phyloP scores from a whole-genome alignment of 2,797 vertebrate genomes.

The Danio jaintianensis region DNA sequence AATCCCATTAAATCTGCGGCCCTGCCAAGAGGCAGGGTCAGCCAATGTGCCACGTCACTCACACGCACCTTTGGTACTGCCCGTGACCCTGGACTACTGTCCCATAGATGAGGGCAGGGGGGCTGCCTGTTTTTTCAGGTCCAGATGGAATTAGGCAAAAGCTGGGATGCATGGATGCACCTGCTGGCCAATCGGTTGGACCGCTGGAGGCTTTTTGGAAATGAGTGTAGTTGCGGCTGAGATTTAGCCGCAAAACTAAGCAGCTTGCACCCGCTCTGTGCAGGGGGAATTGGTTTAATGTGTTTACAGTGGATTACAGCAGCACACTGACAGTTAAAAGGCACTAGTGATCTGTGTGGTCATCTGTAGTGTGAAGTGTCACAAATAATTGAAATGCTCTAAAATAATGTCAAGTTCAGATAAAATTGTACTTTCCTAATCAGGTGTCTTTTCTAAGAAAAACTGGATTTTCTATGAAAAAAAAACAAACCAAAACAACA shows the following conservation, averaged over 20 bases:
- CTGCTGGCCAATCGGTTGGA: constrained; percentile 54
- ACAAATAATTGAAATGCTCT: constrained; percentile 33
- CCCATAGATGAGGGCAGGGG: not conserved
- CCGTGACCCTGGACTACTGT: constrained; percentile 64
- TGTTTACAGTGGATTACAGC: constrained; percentile 78
- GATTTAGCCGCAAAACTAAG: constrained; percentile 63
- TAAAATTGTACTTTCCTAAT: not conserved
- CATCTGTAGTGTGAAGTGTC: constrained; percentile 70
- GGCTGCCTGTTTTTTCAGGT: constrained; percentile 25
- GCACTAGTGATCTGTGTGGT: constrained; percentile 68
- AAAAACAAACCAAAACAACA: too few relatives aligned
- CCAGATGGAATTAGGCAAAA: constrained; percentile 54
- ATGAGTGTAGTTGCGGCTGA: constrained; percentile 30
- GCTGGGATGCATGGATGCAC: constrained; percentile 64
- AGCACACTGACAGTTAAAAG: constrained; percentile 71
- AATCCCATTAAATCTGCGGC: constrained; percentile 84
- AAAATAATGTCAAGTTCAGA: not conserved
- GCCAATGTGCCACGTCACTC: constrained; percentile 86
- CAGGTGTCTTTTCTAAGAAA: not conserved
- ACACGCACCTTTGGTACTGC: constrained; percentile 79
- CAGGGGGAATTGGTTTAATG: constrained; percentile 73
- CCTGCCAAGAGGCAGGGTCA: constrained; percentile 83
- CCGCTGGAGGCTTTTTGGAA: constrained; percentile 33
- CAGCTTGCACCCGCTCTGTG: constrained; percentile 61
- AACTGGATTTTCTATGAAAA: not conserved